A percentile compares a stretch with the other conserved stretches of the same genome.
phyloP scores from a whole-genome alignment of 2,113 vertebrate genomes.

The Telmatochromis sp. region DNA sequence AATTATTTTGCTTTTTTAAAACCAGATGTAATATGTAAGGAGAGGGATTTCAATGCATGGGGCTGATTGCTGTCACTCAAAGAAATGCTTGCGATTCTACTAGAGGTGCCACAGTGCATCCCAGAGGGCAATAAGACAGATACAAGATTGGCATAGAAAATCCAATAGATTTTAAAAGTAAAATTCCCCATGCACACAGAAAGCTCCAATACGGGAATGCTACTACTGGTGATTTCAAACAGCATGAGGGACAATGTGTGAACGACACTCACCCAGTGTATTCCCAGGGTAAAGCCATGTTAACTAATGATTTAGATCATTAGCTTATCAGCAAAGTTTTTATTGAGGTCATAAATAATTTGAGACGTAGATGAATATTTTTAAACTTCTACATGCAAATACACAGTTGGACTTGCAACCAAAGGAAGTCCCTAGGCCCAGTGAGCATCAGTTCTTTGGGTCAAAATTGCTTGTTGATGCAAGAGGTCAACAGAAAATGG shows the following conservation, averaged over 20 bases:
- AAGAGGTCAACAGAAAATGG: neutral
- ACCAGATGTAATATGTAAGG: neutral
- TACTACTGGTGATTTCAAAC: neutral
- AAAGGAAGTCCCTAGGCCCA: neutral
- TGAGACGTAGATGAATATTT: neutral
- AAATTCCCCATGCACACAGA: neutral
- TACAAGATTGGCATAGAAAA: neutral
- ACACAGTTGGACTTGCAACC: neutral
- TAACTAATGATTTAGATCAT: neutral
- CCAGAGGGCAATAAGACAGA: neutral
- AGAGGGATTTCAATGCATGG: neutral
- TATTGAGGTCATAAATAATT: neutral
- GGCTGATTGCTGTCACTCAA: neutral
- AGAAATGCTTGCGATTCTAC: neutral
- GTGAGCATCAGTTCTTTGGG: neutral
- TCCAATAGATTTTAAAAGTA: neutral
- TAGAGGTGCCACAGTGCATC: neutral
- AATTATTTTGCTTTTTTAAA: neutral
- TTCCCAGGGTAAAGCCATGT: neutral
- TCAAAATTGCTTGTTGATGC: neutral
- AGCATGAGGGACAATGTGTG: neutral
- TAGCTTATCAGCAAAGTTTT: neutral
- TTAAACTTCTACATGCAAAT: neutral
- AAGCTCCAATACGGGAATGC: neutral
- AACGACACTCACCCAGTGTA: neutral